Evolutionary conservation across 2,113 vertebrate genomes (phyloP), one percentile per base, ranked within the genome.

Genomic region (Balaenoptera acutorostrata): DNA sequence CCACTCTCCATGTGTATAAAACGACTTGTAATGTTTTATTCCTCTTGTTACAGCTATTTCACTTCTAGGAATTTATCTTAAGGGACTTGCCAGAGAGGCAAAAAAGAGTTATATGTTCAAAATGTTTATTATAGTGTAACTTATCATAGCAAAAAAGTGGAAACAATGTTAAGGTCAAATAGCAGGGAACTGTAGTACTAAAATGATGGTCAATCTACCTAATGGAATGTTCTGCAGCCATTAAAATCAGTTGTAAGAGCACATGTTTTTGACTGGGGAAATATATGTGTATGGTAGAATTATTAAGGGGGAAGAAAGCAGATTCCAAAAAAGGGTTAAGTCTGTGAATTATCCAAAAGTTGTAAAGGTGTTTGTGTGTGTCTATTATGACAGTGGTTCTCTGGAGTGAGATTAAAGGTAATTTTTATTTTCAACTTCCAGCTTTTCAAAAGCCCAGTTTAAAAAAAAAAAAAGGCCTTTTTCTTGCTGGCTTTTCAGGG

Each of bases 121-220:
- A 15, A 12, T 46, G 71, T 89, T 86, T 77, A 66, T 84, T 57
- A 21, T 2, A 4, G 83, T 13, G 41, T 93, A 13, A 72, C 36
- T 93, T 94, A 57, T 91, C 52, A 31, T 11, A 23, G 63, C 59
- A 82, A 72, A 11, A 87, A 57, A 31, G 21, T 46, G 31, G 72
- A 17, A 12, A 18, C 39, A 2, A 17, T 39, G n/a, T 29, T 27
- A n/a, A 64, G 44, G 64, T 46, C 71, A 52, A 10, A 14, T 7
- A 31, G 52, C 33, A n/a, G 78, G 59, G 61, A 61, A 31, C 7
- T 21, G 27, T 1, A 21, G 8, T 0, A 39, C 6, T 2, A 1
- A 8, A 18, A 8, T 2, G 2, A 6, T 0, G 8, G 69, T 3
- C 57, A 1, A 0, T 21, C 36, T 10, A 3, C 0, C 0, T 1